Evolutionary conservation across 2,113 vertebrate species (phyloP).

Genomic region (Chloebia gouldiae): DNA sequence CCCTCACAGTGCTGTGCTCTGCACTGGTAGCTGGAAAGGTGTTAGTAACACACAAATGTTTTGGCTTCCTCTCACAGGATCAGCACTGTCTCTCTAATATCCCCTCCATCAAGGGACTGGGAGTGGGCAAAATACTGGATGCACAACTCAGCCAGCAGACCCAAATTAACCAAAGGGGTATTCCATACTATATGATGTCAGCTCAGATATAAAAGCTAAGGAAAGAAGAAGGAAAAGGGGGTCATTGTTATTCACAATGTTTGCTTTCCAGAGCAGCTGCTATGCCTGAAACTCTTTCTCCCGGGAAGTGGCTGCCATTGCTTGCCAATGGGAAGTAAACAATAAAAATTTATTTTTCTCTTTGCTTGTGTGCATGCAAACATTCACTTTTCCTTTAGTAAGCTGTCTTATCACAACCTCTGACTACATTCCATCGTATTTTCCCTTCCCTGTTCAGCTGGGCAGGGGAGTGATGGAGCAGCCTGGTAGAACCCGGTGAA

Average conservation of each 20-base stretch:
- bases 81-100: background rate
- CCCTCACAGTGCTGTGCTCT: too few relatives aligned
- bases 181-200: fast-evolving
- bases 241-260: fast-evolving
- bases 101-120: too few relatives aligned
- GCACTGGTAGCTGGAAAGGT: background rate
- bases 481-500: background rate
- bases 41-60: background rate
- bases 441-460: background rate
- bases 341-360: background rate
- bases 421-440: background rate
- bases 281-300: background rate
- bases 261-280: background rate
- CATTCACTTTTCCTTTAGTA: background rate
- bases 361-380: fast-evolving
- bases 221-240: background rate
- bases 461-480: fast-evolving
- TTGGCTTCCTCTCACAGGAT: background rate
- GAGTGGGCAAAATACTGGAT: background rate
- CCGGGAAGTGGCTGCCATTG: background rate
- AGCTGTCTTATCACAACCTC: background rate
- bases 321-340: background rate
- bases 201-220: background rate
- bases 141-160: fast-evolving
- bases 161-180: background rate